phyloP scores from a whole-genome alignment of 2,113 vertebrate species.

The Dipodomys ordii region DNA sequence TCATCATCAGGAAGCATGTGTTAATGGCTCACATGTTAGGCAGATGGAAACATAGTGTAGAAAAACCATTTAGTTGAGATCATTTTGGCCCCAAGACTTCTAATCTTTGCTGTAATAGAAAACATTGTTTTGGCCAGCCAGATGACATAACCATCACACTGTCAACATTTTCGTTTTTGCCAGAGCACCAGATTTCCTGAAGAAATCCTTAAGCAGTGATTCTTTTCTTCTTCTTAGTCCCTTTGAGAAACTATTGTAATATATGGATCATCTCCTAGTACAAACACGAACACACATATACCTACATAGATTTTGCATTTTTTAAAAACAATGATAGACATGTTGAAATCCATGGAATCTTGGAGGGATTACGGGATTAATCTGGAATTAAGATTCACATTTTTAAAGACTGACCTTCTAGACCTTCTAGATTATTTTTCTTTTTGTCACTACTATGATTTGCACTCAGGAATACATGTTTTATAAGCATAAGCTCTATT shows the following conservation, averaged over 20 bases:
- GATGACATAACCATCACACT: conserved; percentile 67
- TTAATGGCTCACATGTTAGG: conserved; percentile 68
- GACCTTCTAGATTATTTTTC: too few relatives aligned
- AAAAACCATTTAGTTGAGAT: conserved; percentile 75
- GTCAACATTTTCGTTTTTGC: conserved; percentile 71
- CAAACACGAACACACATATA: background rate
- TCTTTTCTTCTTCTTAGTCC: conserved; percentile 11
- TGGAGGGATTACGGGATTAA: background rate
- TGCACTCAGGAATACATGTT: too few relatives aligned
- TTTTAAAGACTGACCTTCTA: background rate
- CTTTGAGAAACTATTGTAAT: conserved; percentile 55
- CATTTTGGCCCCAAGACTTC: conserved; percentile 71
- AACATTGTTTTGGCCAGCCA: conserved; percentile 69
- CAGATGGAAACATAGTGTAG: conserved; percentile 71
- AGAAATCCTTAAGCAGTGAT: conserved; percentile 50
- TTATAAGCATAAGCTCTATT: too few relatives aligned
- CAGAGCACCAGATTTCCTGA: conserved; percentile 71
- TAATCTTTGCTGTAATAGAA: conserved; percentile 73
- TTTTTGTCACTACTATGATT: too few relatives aligned
- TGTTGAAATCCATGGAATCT: background rate
- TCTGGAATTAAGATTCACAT: background rate
- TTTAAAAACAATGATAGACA: conserved; percentile 28
- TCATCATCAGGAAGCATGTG: conserved; percentile 72
- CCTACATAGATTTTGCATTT: background rate
- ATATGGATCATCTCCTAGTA: background rate